Base-by-base conservation (phyloP, 2,113 vertebrate genomes). In the Brachirus orientalis region DNA sequence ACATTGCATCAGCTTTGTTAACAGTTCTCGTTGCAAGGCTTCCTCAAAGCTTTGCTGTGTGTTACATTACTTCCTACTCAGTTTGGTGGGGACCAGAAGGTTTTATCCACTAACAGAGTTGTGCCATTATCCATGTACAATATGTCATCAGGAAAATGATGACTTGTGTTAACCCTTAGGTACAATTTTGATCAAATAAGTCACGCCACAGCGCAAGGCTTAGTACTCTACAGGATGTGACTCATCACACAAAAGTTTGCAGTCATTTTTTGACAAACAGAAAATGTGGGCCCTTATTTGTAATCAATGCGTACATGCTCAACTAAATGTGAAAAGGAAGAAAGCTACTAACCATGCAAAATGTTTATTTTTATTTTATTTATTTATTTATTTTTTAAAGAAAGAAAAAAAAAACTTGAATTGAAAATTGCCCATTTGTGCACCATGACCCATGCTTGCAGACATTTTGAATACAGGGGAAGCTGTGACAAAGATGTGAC, bases 171-270 rank as follows among this genome's bases (percentile, higher is more conserved):
- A 10, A 11, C 7, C 8, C 8, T 13, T 18, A 50, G 45, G 54
- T 63, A 1, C 17, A 22, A 7, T 13, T 4, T 60, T 3, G 19
- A 73, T 47, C 48, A 3, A 7, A 63, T 16, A 51, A 58, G 14
- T 3, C 36, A 35, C 43, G 40, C 40, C 33, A 63, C 1, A 10
- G 28, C 17, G 28, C 46, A 43, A 10, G 83, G 59, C 83, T 76
- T 16, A 18, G 59, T 41, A 0, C 7, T 0, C 20, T 17, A 74
- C 46, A 80, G 72, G 79, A 88, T 82, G n/a, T 88, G 85, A 88
- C 63, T 81, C 80, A 71, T 69, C 36, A n/a, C n/a, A 33, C 53
- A 28, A 83, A 77, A 87, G 82, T 86, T 54, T 70, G 46, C 77
- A 75, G 64, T 58, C 14, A 19, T 28, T 44, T 68, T 48, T 76